Evolutionary conservation across 2,797 vertebrate genomes (phyloP), one percentile per base, ranked within the genome.

Genomic region (Lepilemur septentrionalis): DNA sequence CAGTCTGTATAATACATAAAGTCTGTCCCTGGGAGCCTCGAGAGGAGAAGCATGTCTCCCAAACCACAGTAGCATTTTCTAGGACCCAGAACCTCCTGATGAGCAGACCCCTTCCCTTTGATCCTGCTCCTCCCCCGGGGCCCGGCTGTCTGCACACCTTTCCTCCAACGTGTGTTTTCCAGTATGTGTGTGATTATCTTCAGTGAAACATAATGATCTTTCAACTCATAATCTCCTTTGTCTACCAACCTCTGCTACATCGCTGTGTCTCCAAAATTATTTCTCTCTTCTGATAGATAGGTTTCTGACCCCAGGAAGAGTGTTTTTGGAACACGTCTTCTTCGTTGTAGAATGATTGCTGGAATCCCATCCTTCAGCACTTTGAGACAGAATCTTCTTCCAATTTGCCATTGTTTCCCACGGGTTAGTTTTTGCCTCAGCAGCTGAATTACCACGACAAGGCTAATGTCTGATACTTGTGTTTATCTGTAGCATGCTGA

Each of bases 381-480:
- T 92, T 61, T 32, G 43, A 89, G 69, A 50, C 55, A 46, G n/a
- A 57, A 52, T 73, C 70, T 93, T 43, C 32, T 89, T 55, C 70
- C 3, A 10, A 25, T 57, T 85, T 63, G 9, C 38, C 72, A 0
- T 86, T 79, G n/a, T 91, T 94, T 89, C 65, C 57, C n/a, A 4
- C 28, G 72, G 63, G 35, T 72, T 90, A 73, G 25, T 69, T 93
- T 93, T 93, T 63, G 4, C 90, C 69, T 96, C 73, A 70, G 41
- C 55, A n/a, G 7, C 59, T 78, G 67, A 80, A 17, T 65, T 57
- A 43, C 2, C 28, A 89, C 43, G n/a, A 55, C 4, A 72, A 81
- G 52, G 15, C 25, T 93, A 18, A 17, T 7, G 2, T 41, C n/a
- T 83, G 78, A 65, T 46, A 30, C 67, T 50, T 70, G 43, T 75